Evolutionary conservation across 2,113 vertebrate species (phyloP).

Genomic region (Dascyllus trimaculatus): DNA sequence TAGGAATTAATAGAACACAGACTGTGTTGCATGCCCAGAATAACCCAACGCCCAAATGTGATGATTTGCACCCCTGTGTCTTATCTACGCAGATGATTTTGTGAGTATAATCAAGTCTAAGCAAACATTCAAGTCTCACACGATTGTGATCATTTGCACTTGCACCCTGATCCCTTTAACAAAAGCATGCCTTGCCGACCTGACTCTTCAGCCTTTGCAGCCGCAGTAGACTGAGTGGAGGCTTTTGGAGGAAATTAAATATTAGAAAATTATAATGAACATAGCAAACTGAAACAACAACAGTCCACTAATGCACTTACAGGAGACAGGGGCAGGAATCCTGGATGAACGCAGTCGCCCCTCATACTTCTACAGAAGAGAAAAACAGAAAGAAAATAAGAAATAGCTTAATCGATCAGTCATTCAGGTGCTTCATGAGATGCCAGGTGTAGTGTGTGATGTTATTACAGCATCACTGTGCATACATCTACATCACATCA

Average conservation of each 20-base stretch:
- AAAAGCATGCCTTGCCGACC: slow-evolving; percentile 71
- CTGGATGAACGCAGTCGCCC: slow-evolving; percentile 75
- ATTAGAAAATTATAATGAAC: slow-evolving; percentile 12
- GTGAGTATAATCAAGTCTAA: not conserved
- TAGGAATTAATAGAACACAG: not conserved
- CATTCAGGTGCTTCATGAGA: not conserved
- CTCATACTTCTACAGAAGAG: slow-evolving; percentile 71
- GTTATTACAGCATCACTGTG: not conserved
- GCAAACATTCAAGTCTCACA: not conserved
- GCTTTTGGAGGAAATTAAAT: slow-evolving; percentile 73
- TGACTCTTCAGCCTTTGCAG: slow-evolving; percentile 67
- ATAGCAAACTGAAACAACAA: not conserved
- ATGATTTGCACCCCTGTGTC: not conserved
- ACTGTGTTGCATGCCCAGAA: not conserved
- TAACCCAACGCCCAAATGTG: not conserved
- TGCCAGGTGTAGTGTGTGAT: not conserved
- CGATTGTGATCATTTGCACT: not conserved
- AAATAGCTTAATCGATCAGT: not conserved
- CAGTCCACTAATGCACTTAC: slow-evolving; percentile 68
- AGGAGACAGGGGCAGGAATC: slow-evolving; percentile 73
- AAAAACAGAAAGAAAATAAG: not conserved
- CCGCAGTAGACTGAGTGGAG: slow-evolving; percentile 22
- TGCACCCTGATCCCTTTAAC: slow-evolving; percentile 9
- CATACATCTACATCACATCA: not conserved
- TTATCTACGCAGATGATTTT: not conserved